Base-by-base conservation (phyloP, 2,888 invertebrate genomes). In the Heterodera filipjevi region DNA sequence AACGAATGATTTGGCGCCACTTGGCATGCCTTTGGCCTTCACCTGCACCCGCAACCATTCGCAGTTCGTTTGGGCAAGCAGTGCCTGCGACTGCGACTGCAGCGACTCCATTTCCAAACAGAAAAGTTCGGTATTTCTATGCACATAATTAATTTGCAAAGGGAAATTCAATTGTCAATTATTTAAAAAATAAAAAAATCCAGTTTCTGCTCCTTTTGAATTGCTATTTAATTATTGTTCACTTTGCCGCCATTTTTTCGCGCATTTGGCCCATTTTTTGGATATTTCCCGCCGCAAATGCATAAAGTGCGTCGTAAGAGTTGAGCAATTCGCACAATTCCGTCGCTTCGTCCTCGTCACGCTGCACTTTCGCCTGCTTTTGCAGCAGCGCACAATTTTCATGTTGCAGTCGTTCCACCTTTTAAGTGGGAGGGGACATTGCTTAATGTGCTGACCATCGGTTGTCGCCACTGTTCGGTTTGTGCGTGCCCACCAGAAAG, bases 221-320 rank as follows among this genome's bases (percentile, higher is more conserved):
- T n/a, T n/a, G n/a, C 22, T 66, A 6, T 80, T 35, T 44, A 27
- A 30, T 71, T 74, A 76, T 66, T 44, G 77, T 77, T 14, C 22
- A 79, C 70, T 64, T 75, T 35, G 32, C 46, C 46, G 33, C 76
- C 66, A 74, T 71, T 75, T n/a, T 77, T 33, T 46, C 30, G 22
- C 75, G 59, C 30, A 82, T 66, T 64, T 76, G 70, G 19, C 78
- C 71, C 71, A 84, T 79, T 79, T 85, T 86, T 71, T 85, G 77
- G 0, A 89, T 86, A 16, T 89, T 82, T 27, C 86, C 81, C 82
- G 85, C 84, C 10, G 89, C 83, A 76, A 89, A 89, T 10, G 87
- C 81, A 77, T 88, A 89, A 32, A 89, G 82, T 0, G 87, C 86
- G 72, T 89, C 89, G 79, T 88, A 89, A 10, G 86, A 83, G 12